These are phyloP conservation scores for Dolichallabes microphthalmus DNA, from an alignment of 2,113 vertebrate species.

Conservation along the genomic window DNA sequence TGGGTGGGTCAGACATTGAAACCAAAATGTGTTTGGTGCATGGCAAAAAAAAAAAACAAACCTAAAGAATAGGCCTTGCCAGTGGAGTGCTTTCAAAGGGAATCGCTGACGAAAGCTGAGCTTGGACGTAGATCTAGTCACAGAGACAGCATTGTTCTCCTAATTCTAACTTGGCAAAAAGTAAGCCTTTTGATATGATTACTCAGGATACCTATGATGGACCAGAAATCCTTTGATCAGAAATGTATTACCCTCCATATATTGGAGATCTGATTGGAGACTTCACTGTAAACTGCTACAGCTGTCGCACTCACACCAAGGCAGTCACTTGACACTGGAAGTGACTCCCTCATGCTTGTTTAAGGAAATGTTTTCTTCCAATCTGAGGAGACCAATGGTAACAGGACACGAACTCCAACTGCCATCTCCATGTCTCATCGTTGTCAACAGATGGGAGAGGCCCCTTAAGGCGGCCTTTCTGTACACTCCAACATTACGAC, in stretches of 20 bases:
- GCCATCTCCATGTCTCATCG: conserved; percentile 65
- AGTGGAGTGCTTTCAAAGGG: background rate
- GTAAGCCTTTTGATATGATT: background rate
- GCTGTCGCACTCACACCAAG: background rate
- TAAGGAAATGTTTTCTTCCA: conserved; percentile 53
- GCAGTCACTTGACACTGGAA: conserved; percentile 4
- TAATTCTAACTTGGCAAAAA: background rate
- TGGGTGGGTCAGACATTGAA: background rate
- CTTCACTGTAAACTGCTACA: background rate
- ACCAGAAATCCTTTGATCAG: background rate
- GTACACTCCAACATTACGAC: conserved; percentile 43
- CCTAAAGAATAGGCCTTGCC: background rate
- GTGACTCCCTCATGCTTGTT: conserved; percentile 53
- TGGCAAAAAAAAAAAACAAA: background rate
- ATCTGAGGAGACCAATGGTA: conserved; percentile 59
- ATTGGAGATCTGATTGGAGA: background rate
- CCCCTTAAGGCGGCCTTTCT: conserved; percentile 51
- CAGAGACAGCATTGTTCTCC: background rate
- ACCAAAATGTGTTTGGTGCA: background rate
- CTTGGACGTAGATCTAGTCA: background rate
- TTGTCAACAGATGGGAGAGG: conserved; percentile 60
- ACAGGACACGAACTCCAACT: conserved; percentile 68
- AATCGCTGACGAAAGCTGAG: background rate
- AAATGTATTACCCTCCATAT: background rate
- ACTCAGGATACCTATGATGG: background rate